Evolutionary conservation across 2,113 vertebrate species (phyloP).

Genomic region (Suricata suricatta): DNA sequence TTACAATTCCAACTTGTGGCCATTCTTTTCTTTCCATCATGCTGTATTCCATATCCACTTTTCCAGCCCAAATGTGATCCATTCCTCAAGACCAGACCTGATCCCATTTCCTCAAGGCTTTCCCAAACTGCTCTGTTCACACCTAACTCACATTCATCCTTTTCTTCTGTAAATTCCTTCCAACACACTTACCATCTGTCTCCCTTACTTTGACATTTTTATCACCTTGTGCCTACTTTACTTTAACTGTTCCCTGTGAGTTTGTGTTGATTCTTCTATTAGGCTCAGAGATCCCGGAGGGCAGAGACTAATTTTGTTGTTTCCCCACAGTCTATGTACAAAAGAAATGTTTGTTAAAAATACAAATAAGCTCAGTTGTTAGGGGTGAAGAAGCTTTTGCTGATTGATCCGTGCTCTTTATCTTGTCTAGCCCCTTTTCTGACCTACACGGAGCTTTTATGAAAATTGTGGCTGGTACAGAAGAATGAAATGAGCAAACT

Average conservation of each 20-base stretch:
- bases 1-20: neutral
- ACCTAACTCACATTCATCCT: neutral
- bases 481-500: neutral
- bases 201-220: neutral
- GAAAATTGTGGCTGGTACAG: neutral
- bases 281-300: neutral
- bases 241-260: neutral
- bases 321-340: neutral
- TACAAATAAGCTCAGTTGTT: conserved; percentile 12
- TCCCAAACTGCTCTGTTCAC: neutral
- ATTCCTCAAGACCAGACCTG: neutral
- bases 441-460: neutral
- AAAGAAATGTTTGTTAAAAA: neutral
- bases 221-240: neutral
- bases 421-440: neutral
- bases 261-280: neutral
- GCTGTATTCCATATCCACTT: neutral
- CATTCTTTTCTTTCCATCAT: neutral
- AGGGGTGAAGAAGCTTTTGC: neutral
- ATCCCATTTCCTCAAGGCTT: neutral
- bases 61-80: neutral
- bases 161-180: conserved; percentile 7
- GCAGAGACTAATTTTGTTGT: neutral
- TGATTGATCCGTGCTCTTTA: neutral
- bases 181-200: neutral